These are phyloP conservation scores for Schlechtendalia chinensis DNA, from an alignment of 1,140 invertebrate genomes.

Conservation along the genomic window DNA sequence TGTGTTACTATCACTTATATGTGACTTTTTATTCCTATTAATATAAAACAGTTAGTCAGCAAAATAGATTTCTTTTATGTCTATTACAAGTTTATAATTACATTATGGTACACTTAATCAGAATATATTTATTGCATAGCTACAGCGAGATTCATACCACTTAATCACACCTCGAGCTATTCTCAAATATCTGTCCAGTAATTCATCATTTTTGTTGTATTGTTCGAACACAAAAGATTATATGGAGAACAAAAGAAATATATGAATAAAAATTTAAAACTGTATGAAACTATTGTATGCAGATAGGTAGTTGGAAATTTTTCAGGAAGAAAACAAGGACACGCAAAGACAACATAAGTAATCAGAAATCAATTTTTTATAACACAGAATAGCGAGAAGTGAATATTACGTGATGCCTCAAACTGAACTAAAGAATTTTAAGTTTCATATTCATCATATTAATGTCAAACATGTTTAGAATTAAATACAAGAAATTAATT, in stretches of 20 bases:
- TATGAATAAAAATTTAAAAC: neutral
- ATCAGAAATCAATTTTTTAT: slow-evolving; percentile 40
- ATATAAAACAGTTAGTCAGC: slow-evolving; percentile 23
- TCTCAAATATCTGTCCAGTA: slow-evolving; percentile 51
- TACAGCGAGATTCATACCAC: slow-evolving; percentile 26
- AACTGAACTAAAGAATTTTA: slow-evolving; percentile 25
- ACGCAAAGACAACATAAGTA: slow-evolving; percentile 10
- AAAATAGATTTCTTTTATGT: slow-evolving; percentile 20
- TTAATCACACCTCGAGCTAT: slow-evolving; percentile 47
- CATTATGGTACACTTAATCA: slow-evolving; percentile 34
- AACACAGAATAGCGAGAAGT: slow-evolving; percentile 21
- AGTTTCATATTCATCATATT: slow-evolving; percentile 29
- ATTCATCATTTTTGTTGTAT: slow-evolving; percentile 50
- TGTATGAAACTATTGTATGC: neutral
- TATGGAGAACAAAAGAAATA: slow-evolving; percentile 6
- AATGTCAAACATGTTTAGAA: neutral
- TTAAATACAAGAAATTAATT: neutral
- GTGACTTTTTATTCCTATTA: slow-evolving; percentile 29
- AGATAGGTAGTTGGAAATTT: neutral
- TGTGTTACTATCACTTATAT: slow-evolving; percentile 22
- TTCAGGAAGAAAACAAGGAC: neutral
- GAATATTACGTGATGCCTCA: neutral
- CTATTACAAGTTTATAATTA: neutral
- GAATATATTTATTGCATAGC: slow-evolving; percentile 27
- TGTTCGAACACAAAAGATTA: slow-evolving; percentile 25